Evolutionary conservation across 2,888 invertebrate genomes (phyloP), one percentile per base, ranked within the genome.

Genomic region (Macropis europaea): DNA sequence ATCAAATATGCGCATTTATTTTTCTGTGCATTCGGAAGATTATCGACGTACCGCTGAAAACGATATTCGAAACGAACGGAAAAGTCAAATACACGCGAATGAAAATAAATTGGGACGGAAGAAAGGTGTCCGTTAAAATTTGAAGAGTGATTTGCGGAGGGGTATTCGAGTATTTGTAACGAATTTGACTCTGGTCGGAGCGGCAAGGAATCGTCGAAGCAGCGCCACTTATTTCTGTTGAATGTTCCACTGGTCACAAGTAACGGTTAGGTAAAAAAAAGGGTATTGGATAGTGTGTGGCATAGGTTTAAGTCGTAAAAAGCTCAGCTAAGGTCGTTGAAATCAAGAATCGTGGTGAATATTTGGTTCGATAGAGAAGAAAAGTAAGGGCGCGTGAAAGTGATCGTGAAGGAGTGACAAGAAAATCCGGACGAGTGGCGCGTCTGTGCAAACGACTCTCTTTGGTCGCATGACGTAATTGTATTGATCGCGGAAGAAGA

Each of bases 401-500:
- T 64, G 54, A 64, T 61, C 62, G 53, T 60, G 67, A 53, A 78
- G 79, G 54, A 62, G 77, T 74, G 71, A 74, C 70, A 74, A 67
- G 62, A 54, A 79, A 79, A 73, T 81, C 77, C 69, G 76, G 81
- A 75, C 78, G 84, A 78, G 82, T 78, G 82, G 82, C 81, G 76
- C 78, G 83, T 83, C 82, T 81, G 80, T 81, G 81, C 66, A 72
- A 76, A 64, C 81, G 81, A 63, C 57, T 81, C 77, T 84, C 87
- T 84, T 85, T 84, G 81, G 75, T 71, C 74, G 85, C 87, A 86
- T 91, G 91, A 91, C 91, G 91, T 91, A 90, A 90, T 89, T 89
- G 88, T 91, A 91, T 91, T 90, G 91, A 91, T 91, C 90, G 88
- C 81, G 85, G 87, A 86, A 85, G 86, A 85, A 87, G 87, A 87